Base-by-base conservation (phyloP, 2,113 vertebrate genomes). In the Crotalus horridus region DNA sequence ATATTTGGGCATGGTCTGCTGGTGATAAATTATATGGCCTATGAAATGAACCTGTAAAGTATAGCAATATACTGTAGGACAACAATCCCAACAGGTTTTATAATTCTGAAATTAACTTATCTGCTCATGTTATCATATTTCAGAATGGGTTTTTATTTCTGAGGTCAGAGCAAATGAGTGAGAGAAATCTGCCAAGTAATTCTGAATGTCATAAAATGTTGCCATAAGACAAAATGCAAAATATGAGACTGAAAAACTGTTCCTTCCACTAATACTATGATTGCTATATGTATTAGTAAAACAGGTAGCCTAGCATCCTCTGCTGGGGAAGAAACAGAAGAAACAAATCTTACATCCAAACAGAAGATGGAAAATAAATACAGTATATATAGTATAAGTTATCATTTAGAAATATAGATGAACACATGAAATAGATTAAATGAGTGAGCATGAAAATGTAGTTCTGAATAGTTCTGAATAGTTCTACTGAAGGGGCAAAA, bases 301-400 rank as follows among this genome's bases (percentile, higher is more conserved):
- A 95, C 93, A 94, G 89, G 96, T 92, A 43, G 86, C 90, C 96
- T 93, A 64, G 95, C 95, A 96, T 92, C 96, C 96, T 89, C 97
- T 97, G 95, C 95, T 33, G 97, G 96, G 8, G 48, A 51, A 51
- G 48, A 9, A 51, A 51, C 48, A 64, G 1, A 3, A 94, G 0
- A 0, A 3, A 0, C 2, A 29, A 15, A 26, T 92, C 3, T 39
- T 61, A 39, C 1, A 26, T 26, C 58, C 24, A 86, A 90, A 59
- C 13, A 89, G 33, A 51, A 87, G 33, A 21, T 26, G 13, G n/a
- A 29, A 29, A 89, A 33, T 12, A n/a, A 59, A 56, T 33, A 17
- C 43, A 21, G 8, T 48, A n/a, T 69, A 69, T 33, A 13, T 51
- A 17, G 56, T 61, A 51, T 56, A 87, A 7, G 15, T 61, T 20